Conservation (phyloP, 2,888 invertebrate species). For the Tipula unca region DNA sequence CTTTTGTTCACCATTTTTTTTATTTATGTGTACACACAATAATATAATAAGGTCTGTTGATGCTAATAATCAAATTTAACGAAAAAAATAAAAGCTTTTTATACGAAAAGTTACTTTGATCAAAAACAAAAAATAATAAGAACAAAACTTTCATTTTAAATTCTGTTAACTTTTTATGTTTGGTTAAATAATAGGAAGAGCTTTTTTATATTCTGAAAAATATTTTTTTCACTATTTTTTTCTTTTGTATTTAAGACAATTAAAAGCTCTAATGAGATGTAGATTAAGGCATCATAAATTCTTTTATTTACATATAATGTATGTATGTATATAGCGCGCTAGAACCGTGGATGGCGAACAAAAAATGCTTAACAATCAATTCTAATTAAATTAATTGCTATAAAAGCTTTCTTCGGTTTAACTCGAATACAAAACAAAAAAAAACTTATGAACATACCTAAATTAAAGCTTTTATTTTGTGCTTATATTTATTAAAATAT, state of each 20-base stretch:
- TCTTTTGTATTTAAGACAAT: background rate
- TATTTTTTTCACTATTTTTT: background rate
- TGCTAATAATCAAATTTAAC: background rate
- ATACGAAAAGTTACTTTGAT: background rate
- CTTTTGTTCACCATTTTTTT: background rate
- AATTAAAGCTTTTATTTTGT: background rate
- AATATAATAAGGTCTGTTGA: background rate
- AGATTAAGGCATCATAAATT: background rate
- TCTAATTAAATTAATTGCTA: background rate
- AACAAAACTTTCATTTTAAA: background rate
- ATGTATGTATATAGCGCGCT: background rate
- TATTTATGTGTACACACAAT: background rate
- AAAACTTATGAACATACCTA: background rate
- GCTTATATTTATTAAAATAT: background rate
- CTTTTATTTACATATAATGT: background rate
- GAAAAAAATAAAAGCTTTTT: background rate
- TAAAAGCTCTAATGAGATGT: background rate
- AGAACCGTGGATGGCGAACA: background rate
- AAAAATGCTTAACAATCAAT: background rate
- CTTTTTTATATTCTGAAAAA: background rate
- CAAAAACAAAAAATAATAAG: background rate
- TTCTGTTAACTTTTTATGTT: background rate
- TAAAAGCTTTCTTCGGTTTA: background rate
- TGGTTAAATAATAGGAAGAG: background rate
- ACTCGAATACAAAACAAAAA: background rate